These are phyloP conservation scores for Peromyscus melanophrys DNA, from an alignment of 2,797 vertebrate species.

Conservation along the genomic window DNA sequence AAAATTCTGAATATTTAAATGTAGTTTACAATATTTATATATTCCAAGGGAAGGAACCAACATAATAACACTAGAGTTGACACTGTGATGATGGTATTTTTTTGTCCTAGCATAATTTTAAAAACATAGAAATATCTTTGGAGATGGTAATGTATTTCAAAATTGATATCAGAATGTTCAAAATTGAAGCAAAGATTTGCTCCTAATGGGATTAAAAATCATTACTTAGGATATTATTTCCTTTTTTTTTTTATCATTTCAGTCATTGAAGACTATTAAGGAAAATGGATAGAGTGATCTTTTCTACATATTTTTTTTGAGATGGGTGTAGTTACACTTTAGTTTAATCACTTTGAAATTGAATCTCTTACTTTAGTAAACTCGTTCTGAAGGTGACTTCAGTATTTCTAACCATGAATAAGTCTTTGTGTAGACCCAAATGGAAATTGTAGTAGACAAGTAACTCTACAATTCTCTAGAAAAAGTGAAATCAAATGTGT, in stretches of 20 bases:
- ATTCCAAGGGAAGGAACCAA: neutral
- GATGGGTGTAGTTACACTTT: neutral
- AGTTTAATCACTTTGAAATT: neutral
- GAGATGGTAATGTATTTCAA: neutral
- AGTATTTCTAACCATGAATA: neutral
- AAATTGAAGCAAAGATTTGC: constrained; percentile 6
- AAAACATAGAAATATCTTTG: constrained; percentile 42
- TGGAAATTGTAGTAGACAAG: neutral
- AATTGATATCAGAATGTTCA: neutral
- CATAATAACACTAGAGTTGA: neutral
- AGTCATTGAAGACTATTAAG: neutral
- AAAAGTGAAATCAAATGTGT: neutral
- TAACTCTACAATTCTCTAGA: neutral
- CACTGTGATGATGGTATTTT: neutral
- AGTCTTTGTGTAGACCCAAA: neutral
- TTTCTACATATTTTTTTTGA: neutral
- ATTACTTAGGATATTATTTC: neutral
- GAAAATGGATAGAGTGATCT: neutral
- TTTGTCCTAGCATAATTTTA: neutral
- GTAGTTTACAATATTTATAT: neutral
- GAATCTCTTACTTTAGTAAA: constrained; percentile 24
- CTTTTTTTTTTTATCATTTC: neutral
- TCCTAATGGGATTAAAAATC: neutral
- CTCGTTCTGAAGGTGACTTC: constrained; percentile 8
- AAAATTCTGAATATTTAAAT: constrained; percentile 45